Base-by-base conservation (phyloP, 1,140 invertebrate species). In the Cephus cinctus region DNA sequence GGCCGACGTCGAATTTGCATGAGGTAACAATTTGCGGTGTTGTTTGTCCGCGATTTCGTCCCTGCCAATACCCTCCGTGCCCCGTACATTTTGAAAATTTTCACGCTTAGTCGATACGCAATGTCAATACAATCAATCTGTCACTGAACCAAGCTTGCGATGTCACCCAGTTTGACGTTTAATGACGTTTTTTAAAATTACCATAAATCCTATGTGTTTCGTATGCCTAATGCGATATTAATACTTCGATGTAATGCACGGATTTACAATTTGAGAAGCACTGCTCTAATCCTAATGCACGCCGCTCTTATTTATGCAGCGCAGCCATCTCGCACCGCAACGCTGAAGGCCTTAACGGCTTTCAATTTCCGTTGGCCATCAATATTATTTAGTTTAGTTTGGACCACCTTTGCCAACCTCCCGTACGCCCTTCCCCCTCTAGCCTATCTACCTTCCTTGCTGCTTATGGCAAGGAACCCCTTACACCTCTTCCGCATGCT, bases 311-410 rank as follows among this genome's bases (percentile, higher is more conserved):
- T 71, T 72, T 71, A 73, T 70, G 70, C 65, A 73, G 53, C 60
- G 52, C 42, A 48, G 51, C 52, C 60, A 58, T 69, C 69, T 73
- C 61, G 57, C 60, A 59, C 58, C 62, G 57, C 68, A 71, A 60
- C 58, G 55, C 61, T 65, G 63, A 71, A 66, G 65, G 67, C 67
- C 61, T 71, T 76, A 75, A 75, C 66, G 66, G 71, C 69, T 73
- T 75, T 75, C 73, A 76, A 75, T 76, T 76, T 76, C 74, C 74
- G 73, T 75, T 75, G 64, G 66, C 73, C 74, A 75, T 76, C 74
- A 76, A 76, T 76, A 76, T 75, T 75, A 76, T 75, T 76, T 75
- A 75, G 73, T 75, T 76, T 73, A 75, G 69, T 72, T 74, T 64
- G 63, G 61, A 64, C 70, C 63, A 30, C 23, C 30, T 38, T 47